Conservation (phyloP, 37 sponge, comb jelly and placozoan genomes). For the Tethya wilhelma region DNA sequence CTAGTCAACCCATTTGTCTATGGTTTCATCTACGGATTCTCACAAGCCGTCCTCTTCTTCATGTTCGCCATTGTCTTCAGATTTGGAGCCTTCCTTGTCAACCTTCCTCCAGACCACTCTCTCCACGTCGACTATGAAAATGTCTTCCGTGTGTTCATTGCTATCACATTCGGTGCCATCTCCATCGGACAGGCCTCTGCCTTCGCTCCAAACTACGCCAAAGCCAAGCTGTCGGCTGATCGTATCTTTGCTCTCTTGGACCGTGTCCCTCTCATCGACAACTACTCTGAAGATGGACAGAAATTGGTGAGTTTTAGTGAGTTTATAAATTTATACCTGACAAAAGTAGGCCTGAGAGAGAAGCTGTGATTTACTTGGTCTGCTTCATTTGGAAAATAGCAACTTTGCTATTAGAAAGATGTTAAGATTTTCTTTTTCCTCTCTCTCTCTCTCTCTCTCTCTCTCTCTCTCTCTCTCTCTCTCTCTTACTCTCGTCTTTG, state of each 20-base stretch:
- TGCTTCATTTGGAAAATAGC: too few relatives aligned
- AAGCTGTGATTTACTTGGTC: too few relatives aligned
- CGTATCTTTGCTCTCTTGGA: conserved; percentile 75
- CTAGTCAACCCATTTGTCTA: neutral
- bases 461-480: too few relatives aligned
- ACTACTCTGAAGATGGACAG: conserved; percentile 63
- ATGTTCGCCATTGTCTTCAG: conserved; percentile 67
- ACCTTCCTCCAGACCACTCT: conserved; percentile 2
- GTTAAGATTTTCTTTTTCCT: too few relatives aligned
- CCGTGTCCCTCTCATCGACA: conserved; percentile 66
- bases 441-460: too few relatives aligned
- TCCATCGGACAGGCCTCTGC: conserved; percentile 60
- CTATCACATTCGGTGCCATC: conserved; percentile 67
- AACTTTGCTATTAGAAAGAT: too few relatives aligned
- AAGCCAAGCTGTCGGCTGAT: conserved; percentile 73
- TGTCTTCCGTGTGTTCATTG: conserved; percentile 63
- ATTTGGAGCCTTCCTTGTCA: conserved; percentile 81
- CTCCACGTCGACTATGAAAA: conserved; percentile 14
- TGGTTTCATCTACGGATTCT: conserved; percentile 75
- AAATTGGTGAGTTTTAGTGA: conserved; percentile 59
- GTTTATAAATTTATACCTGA: too few relatives aligned
- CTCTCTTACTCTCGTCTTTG: too few relatives aligned
- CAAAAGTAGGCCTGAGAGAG: too few relatives aligned
- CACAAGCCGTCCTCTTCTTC: conserved; percentile 57
- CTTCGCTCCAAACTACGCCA: conserved; percentile 75